Percentiles rank a stretch among this genome's conserved stretches.
Conservation (phyloP, 2,113 vertebrate genomes). For the Columba livia region DNA sequence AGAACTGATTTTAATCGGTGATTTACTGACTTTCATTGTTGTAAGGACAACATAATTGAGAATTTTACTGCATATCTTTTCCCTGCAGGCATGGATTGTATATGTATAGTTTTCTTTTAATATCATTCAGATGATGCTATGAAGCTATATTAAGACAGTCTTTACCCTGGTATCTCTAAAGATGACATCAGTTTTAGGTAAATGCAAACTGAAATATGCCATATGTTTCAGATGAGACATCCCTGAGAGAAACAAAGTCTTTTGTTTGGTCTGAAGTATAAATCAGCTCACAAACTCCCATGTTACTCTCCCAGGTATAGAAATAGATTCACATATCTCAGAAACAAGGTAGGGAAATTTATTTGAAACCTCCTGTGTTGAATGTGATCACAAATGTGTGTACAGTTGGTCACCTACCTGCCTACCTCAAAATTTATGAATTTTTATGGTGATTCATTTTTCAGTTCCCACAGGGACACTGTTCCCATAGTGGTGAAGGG, state of each 20-base stretch:
- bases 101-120: neutral
- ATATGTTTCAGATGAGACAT: neutral
- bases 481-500: neutral
- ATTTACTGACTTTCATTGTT: constrained; percentile 26
- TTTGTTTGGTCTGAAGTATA: neutral
- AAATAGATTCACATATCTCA: neutral
- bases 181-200: neutral
- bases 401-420: neutral
- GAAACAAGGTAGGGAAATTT: neutral
- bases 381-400: neutral
- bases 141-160: neutral
- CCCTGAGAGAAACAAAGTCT: neutral
- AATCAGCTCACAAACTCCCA: neutral
- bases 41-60: constrained; percentile 45
- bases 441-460: neutral
- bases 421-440: neutral
- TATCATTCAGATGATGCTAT: neutral
- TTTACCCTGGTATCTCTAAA: neutral
- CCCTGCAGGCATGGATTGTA: neutral
- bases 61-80: constrained; percentile 2
- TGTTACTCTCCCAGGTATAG: neutral
- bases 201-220: neutral
- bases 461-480: neutral
- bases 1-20: neutral
- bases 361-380: neutral